Conservation (phyloP, 2,888 invertebrate species). For the Calameuta pallipes region DNA sequence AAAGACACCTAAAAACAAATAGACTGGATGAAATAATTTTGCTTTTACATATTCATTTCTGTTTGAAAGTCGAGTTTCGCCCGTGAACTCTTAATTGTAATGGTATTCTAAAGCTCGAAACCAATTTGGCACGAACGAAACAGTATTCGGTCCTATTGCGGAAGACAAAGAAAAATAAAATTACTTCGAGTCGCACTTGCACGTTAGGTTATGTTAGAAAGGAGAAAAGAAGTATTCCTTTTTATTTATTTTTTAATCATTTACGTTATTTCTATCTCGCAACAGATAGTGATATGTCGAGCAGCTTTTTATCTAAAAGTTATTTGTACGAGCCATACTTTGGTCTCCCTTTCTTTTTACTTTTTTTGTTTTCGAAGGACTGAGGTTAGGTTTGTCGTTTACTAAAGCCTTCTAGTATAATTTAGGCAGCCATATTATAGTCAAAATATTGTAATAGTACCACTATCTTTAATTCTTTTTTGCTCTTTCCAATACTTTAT, state of each 20-base stretch:
- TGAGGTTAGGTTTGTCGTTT: constrained; percentile 23
- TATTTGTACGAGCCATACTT: constrained; percentile 2
- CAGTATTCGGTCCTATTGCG: not conserved
- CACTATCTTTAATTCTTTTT: not conserved
- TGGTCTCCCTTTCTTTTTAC: not conserved
- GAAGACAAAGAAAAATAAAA: constrained; percentile 12
- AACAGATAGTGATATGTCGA: constrained; percentile 39
- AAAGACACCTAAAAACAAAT: not conserved
- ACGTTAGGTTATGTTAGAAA: constrained; percentile 21
- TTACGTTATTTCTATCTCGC: constrained; percentile 27
- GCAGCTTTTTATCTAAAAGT: constrained; percentile 43
- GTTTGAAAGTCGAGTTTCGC: not conserved
- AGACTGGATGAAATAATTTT: not conserved
- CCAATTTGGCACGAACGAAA: not conserved
- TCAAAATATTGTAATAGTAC: constrained; percentile 18
- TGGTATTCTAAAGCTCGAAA: not conserved
- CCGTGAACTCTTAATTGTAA: not conserved
- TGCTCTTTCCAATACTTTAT: not conserved
- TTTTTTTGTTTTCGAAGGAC: not conserved
- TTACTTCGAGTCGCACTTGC: constrained; percentile 4
- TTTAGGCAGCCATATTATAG: constrained; percentile 40
- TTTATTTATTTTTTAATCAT: constrained; percentile 19
- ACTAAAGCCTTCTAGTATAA: constrained; percentile 34
- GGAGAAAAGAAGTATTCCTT: constrained; percentile 20
- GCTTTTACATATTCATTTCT: not conserved